Evolutionary conservation across 64 coral and sea anemone species (phyloP), one percentile per base, ranked within the genome.

Genomic region (Dendrophyllia cribrosa): DNA sequence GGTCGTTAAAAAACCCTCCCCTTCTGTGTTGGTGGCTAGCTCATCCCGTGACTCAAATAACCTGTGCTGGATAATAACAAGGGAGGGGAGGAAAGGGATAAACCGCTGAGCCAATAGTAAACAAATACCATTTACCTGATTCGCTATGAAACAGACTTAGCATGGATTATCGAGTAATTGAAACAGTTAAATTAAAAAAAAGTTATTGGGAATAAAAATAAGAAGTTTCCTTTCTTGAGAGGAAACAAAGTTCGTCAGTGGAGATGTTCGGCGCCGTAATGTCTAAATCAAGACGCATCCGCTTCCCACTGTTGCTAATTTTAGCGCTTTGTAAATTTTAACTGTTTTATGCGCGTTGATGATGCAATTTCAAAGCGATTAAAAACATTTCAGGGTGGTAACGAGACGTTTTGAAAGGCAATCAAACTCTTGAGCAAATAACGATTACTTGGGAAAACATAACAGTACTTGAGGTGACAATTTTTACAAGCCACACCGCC

Each of bases 381-480:
- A 50, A 10, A 50, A 47, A 51, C 43, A 84, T 84, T 84, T 84
- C 7, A 51, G 59, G 80, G 80, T 67, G 61, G 80, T 47, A 84
- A 84, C 62, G 64, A 84, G 61, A 21, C 58, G 43, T 82, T 66
- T 66, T 21, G 62, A 51, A 23, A 67, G 48, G 62, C 3, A 49
- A 84, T 67, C 62, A 64, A 65, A 68, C 62, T 65, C 24, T 84
- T 84, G 20, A 23, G 61, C 62, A 84, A 84, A 84, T 61, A 84
- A 67, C 60, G 58, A 84, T 84, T 68, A 84, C 21, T 10, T n/a
- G 22, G 60, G 3, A 84, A 84, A 84, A 84, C 80, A 84, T n/a
- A 75, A 23, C 43, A 51, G 61, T 84, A 22, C 23, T 84, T 68
- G 80, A 84, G 51, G 46, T 84, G 80, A 65, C 43, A 84, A 84